Conservation (phyloP, 2,113 vertebrate species). For the Panurus biarmicus region DNA sequence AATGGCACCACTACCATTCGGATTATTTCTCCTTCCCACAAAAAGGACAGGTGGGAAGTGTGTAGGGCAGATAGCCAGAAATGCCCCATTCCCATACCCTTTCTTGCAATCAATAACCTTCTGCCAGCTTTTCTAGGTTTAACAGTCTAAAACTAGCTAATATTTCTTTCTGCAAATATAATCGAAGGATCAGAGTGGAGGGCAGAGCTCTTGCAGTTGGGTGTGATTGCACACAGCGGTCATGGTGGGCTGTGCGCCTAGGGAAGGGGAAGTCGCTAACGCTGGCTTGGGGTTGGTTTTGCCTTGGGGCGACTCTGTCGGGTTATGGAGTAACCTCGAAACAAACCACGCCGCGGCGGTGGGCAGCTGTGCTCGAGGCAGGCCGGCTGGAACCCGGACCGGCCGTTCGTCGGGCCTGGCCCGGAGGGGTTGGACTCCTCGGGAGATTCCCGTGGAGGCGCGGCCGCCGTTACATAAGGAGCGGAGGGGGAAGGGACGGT, state of each 20-base stretch:
- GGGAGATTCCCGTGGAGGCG: background rate
- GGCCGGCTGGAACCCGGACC: background rate
- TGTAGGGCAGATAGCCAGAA: background rate
- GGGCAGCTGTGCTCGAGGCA: background rate
- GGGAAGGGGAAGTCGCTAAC: accelerated
- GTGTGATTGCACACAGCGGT: accelerated
- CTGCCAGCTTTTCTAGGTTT: background rate
- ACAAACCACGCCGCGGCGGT: accelerated
- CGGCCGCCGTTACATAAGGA: constrained; percentile 30
- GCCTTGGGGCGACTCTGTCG: background rate
- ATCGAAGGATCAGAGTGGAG: accelerated
- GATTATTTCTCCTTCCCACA: background rate
- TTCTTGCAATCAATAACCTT: background rate
- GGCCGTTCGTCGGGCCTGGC: background rate
- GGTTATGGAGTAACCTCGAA: background rate
- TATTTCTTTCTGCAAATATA: background rate
- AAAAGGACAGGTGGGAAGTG: background rate
- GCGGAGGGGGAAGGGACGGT: background rate
- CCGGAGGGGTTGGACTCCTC: background rate
- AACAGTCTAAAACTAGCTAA: accelerated
- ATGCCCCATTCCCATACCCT: background rate
- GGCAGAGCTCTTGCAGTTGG: accelerated
- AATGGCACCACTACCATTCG: accelerated
- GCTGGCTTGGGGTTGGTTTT: background rate
- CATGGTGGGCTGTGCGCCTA: accelerated